These are phyloP conservation scores for Stegophylla sp. DNA, from an alignment of 2,888 invertebrate genomes.

Conservation along the genomic window DNA sequence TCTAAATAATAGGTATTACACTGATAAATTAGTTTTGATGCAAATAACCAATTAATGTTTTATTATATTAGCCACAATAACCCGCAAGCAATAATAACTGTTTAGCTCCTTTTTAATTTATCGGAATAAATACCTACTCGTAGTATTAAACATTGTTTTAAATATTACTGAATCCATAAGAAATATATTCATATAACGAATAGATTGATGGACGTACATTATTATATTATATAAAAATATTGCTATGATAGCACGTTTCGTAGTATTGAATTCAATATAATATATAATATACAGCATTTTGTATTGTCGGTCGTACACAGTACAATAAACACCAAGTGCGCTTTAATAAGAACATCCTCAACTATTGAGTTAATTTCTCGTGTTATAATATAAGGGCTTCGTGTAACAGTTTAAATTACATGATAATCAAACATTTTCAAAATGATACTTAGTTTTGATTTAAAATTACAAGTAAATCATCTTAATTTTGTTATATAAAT, in stretches of 20 bases:
- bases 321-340: conserved; percentile 23
- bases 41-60: too few species aligned
- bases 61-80: too few species aligned
- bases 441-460: conserved; percentile 13
- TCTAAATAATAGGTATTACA: too few species aligned
- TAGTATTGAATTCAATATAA: neutral
- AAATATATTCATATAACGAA: neutral
- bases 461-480: neutral
- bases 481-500: too few species aligned
- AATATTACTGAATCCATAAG: too few species aligned
- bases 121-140: too few species aligned
- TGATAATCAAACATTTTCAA: conserved; percentile 1
- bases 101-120: too few species aligned
- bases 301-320: conserved; percentile 12
- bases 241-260: neutral
- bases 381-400: conserved; percentile 1
- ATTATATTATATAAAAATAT: neutral
- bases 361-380: conserved; percentile 10
- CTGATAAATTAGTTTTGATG: too few species aligned
- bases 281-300: neutral
- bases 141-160: too few species aligned
- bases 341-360: conserved; percentile 36
- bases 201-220: neutral
- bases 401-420: neutral
- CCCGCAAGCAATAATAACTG: too few species aligned